phyloP scores from a whole-genome alignment of 2,113 vertebrate species.

The Coracopsis vasa region DNA sequence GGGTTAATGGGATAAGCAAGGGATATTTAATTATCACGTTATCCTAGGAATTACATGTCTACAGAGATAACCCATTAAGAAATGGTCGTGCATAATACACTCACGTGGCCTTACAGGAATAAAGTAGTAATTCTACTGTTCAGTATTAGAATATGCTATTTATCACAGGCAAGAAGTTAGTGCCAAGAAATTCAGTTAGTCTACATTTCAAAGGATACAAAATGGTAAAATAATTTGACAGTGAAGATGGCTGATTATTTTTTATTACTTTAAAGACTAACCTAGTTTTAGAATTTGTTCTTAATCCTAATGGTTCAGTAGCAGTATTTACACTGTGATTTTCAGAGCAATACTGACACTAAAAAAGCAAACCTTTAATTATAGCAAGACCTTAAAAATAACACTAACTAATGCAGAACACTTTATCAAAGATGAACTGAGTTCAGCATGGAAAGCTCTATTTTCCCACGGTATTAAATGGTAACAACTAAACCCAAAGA shows the following conservation, averaged over 20 bases:
- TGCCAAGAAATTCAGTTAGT: neutral
- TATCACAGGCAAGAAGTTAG: neutral
- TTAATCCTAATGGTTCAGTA: neutral
- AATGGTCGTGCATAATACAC: neutral
- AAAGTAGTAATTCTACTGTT: neutral
- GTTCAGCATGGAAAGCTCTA: neutral
- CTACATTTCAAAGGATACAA: neutral
- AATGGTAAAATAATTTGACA: neutral
- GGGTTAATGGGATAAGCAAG: conserved; percentile 56
- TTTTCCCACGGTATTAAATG: conserved; percentile 8
- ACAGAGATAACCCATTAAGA: conserved; percentile 31
- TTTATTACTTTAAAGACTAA: neutral
- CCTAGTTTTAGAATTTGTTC: neutral
- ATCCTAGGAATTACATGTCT: conserved; percentile 54
- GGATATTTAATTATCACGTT: conserved; percentile 49
- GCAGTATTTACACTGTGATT: neutral
- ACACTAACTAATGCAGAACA: neutral
- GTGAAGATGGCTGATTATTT: neutral
- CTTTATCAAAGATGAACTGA: neutral
- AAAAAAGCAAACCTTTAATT: neutral
- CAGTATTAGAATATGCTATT: neutral
- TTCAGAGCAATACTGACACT: neutral
- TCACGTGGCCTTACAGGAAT: neutral
- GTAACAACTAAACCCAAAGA: conserved; percentile 1
- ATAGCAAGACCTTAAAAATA: neutral